Conservation (phyloP, 2,113 vertebrate species). For the Cebidichthys violaceus region DNA sequence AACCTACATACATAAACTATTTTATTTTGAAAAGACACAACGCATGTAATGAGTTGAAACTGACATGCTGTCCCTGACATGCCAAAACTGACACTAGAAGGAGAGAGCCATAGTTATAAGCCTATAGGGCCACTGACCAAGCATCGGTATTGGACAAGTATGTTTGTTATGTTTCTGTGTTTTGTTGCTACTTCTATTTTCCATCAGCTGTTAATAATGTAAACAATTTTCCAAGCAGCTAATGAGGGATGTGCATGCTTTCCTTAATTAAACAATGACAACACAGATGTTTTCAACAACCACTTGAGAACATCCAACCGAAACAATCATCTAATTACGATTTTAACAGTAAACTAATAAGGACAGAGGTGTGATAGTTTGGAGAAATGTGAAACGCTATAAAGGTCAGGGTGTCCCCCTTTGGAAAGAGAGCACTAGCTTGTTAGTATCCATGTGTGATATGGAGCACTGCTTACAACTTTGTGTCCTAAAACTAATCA, state of each 20-base stretch:
- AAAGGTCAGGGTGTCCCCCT: background rate
- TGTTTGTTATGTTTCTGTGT: background rate
- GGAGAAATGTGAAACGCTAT: background rate
- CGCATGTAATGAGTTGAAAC: too few species aligned
- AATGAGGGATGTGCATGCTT: background rate
- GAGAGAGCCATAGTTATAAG: too few species aligned
- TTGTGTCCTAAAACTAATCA: background rate
- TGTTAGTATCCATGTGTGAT: background rate
- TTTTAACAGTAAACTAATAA: background rate
- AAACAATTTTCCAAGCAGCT: background rate
- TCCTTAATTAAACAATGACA: background rate
- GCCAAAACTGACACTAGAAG: too few species aligned
- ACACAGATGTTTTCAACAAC: background rate
- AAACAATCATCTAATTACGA: background rate
- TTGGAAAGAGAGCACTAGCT: background rate
- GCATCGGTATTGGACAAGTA: background rate
- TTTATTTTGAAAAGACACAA: too few species aligned
- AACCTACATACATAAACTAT: too few species aligned
- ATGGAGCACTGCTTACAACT: background rate
- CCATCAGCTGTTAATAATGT: background rate
- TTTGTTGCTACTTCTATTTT: background rate
- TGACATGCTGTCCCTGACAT: too few species aligned
- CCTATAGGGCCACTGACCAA: too few species aligned
- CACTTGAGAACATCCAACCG: background rate
- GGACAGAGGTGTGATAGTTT: background rate